phyloP scores from a whole-genome alignment of 2,888 invertebrate species.

The Platynereis dumerilii region DNA sequence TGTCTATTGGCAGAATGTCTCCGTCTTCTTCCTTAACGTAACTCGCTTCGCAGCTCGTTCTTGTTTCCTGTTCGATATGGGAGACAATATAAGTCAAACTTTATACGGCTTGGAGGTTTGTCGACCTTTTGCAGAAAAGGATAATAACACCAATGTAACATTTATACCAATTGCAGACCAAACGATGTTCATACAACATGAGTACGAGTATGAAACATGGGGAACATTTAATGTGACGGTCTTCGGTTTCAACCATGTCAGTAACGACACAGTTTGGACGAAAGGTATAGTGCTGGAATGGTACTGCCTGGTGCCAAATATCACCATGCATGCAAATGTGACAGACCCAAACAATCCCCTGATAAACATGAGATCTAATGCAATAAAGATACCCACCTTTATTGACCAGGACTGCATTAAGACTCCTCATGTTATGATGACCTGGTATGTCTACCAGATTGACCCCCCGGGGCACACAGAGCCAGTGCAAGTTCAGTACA shows the following conservation, averaged over 20 bases:
- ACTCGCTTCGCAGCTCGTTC: not conserved
- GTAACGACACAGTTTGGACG: slow-evolving; percentile 10
- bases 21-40: not conserved
- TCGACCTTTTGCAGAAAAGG: not conserved
- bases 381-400: not conserved
- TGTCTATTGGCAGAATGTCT: slow-evolving; percentile 1
- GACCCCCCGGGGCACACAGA: not conserved
- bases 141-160: too few relatives aligned
- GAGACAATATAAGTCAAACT: not conserved
- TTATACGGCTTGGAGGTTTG: not conserved
- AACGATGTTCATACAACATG: not conserved
- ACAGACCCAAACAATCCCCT: slow-evolving; percentile 7
- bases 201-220: slow-evolving; percentile 4
- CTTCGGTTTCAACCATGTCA: slow-evolving; percentile 13
- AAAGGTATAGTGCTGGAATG: slow-evolving; percentile 3
- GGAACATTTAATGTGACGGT: slow-evolving; percentile 4
- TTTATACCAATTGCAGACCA: too few relatives aligned
- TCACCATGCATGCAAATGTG: not conserved
- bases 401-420: slow-evolving; percentile 7
- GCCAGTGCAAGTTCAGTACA: not conserved
- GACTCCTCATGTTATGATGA: not conserved
- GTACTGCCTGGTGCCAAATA: slow-evolving; percentile 4
- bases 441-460: not conserved
- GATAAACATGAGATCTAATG: slow-evolving; percentile 7
- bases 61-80: slow-evolving; percentile 6